Conservation (phyloP, 1,140 invertebrate species). For the Lordiphosa stackelbergi region DNA sequence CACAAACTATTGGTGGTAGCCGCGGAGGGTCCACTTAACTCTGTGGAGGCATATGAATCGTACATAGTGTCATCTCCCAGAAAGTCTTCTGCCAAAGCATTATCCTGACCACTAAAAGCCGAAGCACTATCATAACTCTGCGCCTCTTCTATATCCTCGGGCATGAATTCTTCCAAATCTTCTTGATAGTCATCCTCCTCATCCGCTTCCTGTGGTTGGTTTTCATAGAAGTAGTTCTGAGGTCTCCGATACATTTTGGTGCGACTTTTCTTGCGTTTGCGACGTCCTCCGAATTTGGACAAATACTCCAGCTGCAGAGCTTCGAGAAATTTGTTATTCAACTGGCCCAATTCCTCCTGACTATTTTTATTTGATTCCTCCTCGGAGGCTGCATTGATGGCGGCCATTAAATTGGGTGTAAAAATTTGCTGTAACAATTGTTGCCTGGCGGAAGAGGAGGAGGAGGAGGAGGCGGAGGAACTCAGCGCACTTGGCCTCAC, state of each 20-base stretch:
- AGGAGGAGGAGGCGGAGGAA: constrained; percentile 10
- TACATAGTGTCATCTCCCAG: constrained; percentile 25
- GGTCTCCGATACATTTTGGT: constrained; percentile 2
- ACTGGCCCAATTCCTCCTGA: constrained; percentile 12
- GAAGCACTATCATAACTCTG: constrained; percentile 39
- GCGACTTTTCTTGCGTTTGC: constrained; percentile 53
- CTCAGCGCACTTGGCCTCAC: constrained; percentile 6
- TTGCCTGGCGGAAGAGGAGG: constrained; percentile 16
- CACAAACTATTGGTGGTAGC: constrained; percentile 1
- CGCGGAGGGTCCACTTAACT: background rate
- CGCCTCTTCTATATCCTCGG: constrained; percentile 21
- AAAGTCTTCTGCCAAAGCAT: constrained; percentile 49
- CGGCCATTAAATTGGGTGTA: constrained; percentile 37
- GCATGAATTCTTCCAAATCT: constrained; percentile 25
- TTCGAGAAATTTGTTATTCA: constrained; percentile 57
- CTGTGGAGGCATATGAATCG: constrained; percentile 28
- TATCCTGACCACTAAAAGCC: constrained; percentile 50
- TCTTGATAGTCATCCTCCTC: constrained; percentile 42
- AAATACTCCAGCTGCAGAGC: constrained; percentile 59
- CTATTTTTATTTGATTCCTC: constrained; percentile 43
- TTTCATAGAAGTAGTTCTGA: constrained; percentile 12
- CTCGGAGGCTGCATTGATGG: constrained; percentile 23
- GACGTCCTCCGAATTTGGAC: constrained; percentile 33
- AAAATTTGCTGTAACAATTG: constrained; percentile 58
- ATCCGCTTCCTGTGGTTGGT: constrained; percentile 6